Evolutionary conservation across 2,888 invertebrate genomes (phyloP).

Genomic region (Chrysopilus asiliformis): DNA sequence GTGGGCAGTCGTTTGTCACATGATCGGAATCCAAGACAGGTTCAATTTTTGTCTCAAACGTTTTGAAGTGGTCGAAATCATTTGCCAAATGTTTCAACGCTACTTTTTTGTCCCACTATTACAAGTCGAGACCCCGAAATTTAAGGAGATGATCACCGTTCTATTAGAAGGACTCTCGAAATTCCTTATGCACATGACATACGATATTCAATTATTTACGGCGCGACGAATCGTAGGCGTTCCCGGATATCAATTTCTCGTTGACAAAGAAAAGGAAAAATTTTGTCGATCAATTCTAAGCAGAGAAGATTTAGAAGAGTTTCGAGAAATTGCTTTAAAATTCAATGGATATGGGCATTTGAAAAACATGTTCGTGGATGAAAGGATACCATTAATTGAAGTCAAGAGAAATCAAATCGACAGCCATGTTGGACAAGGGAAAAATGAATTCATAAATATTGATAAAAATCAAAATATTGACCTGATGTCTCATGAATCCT

Average conservation of each 20-base stretch:
- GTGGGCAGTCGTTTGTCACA: constrained; percentile 62
- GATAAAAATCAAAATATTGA: too few species aligned
- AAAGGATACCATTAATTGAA: too few species aligned
- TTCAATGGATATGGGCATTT: too few species aligned
- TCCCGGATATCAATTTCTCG: constrained; percentile 16
- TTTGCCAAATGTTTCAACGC: constrained; percentile 12
- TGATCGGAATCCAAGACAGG: constrained; percentile 60
- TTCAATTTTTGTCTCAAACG: constrained; percentile 15
- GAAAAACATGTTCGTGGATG: too few species aligned
- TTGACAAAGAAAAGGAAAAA: constrained; percentile 7
- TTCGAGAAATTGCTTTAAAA: neutral
- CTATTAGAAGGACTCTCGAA: constrained; percentile 12
- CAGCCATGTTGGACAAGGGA: too few species aligned
- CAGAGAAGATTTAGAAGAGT: constrained; percentile 8
- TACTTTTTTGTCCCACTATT: constrained; percentile 15
- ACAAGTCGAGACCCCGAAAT: constrained; percentile 14
- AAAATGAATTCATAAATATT: too few species aligned
- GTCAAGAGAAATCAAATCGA: too few species aligned
- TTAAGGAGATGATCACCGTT: constrained; percentile 12
- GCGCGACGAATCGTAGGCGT: constrained; percentile 10
- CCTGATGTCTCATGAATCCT: too few species aligned
- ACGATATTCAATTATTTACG: constrained; percentile 13
- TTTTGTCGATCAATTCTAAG: constrained; percentile 12
- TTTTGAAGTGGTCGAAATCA: constrained; percentile 10
- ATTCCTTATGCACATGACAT: constrained; percentile 11